Conservation (phyloP, 2,113 vertebrate species). For the Trematocara nigrifrons region DNA sequence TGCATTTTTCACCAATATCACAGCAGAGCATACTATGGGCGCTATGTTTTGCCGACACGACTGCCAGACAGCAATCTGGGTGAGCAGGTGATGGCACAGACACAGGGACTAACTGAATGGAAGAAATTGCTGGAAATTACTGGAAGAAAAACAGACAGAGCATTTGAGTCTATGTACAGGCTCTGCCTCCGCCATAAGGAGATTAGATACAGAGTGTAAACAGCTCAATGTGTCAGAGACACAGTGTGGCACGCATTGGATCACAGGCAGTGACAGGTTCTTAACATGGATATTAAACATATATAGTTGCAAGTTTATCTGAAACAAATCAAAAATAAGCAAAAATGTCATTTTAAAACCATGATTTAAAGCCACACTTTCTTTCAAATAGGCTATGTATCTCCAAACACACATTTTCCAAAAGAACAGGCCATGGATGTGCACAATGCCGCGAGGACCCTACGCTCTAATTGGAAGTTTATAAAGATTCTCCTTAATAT, state of each 20-base stretch:
- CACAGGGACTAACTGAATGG: not conserved
- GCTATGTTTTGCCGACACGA: not conserved
- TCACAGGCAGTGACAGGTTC: not conserved
- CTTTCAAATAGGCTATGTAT: not conserved
- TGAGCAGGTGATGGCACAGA: not conserved
- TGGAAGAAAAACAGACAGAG: not conserved
- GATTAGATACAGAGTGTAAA: slow-evolving; percentile 14
- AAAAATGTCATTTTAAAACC: not conserved
- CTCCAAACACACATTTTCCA: not conserved
- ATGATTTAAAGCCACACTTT: not conserved
- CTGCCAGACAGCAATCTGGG: not conserved
- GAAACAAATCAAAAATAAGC: not conserved
- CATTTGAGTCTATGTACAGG: not conserved
- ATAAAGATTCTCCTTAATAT: not conserved
- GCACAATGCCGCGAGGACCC: not conserved
- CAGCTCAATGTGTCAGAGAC: slow-evolving; percentile 17
- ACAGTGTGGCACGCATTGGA: not conserved
- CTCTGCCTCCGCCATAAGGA: not conserved
- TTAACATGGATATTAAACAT: not conserved
- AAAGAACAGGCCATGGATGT: not conserved
- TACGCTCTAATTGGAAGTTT: slow-evolving; percentile 1
- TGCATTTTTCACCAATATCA: not conserved
- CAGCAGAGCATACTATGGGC: not conserved
- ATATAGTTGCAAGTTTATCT: not conserved
- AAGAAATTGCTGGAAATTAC: not conserved